phyloP scores from a whole-genome alignment of 2,797 vertebrate genomes.

The Tenualosa thibaudeaui region DNA sequence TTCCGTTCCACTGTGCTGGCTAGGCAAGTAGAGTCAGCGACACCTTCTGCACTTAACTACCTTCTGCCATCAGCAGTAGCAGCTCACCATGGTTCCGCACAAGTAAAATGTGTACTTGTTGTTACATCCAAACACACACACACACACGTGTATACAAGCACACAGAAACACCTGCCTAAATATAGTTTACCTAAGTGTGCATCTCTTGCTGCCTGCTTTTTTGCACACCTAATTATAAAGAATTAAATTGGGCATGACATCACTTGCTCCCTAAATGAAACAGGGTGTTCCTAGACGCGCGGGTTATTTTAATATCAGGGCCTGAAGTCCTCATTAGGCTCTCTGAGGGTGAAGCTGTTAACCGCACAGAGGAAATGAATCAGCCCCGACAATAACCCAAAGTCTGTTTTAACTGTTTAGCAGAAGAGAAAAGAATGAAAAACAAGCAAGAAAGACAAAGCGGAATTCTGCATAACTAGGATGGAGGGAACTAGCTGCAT shows the following conservation, averaged over 20 bases:
- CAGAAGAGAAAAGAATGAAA: neutral
- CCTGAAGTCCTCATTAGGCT: conserved; percentile 25
- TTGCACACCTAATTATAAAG: conserved; percentile 37
- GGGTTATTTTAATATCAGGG: conserved; percentile 24
- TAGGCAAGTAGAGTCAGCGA: neutral
- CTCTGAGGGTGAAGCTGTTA: neutral
- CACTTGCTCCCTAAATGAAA: conserved; percentile 33
- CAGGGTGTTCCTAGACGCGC: conserved; percentile 27
- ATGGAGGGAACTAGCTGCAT: neutral
- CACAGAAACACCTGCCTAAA: conserved; percentile 33
- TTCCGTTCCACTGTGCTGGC: neutral
- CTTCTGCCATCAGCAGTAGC: conserved; percentile 10
- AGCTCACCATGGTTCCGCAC: neutral
- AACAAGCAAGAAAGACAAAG: neutral
- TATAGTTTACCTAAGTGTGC: conserved; percentile 38
- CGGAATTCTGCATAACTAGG: neutral
- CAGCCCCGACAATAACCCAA: neutral
- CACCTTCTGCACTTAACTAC: neutral
- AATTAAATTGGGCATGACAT: conserved; percentile 44
- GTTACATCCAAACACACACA: conserved; percentile 13
- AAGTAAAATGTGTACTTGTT: neutral
- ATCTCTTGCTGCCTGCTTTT: conserved; percentile 4
- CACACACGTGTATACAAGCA: neutral
- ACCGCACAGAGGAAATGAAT: conserved; percentile 9
- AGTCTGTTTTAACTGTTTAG: neutral